Percentiles rank a stretch among this genome's conserved stretches.
phyloP scores from a whole-genome alignment of 1,140 invertebrate genomes.

The Drosophila hydei region DNA sequence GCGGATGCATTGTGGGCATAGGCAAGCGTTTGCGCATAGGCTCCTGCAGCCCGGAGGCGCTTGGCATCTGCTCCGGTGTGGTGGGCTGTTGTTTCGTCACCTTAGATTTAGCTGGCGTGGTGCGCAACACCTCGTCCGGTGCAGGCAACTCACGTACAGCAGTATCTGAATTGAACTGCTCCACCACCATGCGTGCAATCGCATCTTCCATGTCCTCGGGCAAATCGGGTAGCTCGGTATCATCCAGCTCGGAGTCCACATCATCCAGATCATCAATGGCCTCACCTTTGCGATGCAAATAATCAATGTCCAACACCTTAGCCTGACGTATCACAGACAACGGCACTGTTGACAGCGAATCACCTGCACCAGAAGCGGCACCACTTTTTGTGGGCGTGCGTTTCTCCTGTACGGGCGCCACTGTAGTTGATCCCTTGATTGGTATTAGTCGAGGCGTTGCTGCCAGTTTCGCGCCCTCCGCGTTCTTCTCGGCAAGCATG shows the following conservation, averaged over 20 bases:
- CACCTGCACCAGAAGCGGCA: conserved; percentile 24
- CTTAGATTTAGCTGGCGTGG: conserved; percentile 73
- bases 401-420: conserved; percentile 39
- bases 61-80: conserved; percentile 10
- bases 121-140: conserved; percentile 86
- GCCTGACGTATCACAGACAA: conserved; percentile 81
- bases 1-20: conserved; percentile 81
- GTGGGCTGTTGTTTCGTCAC: conserved; percentile 39
- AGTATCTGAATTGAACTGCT: conserved; percentile 85
- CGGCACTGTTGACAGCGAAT: conserved; percentile 80
- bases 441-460: conserved; percentile 79
- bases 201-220: conserved; percentile 85
- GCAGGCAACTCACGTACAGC: conserved; percentile 85
- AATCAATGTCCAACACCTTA: conserved; percentile 83
- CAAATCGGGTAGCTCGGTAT: conserved; percentile 74
- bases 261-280: conserved; percentile 65
- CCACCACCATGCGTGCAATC: conserved; percentile 87
- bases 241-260: conserved; percentile 73
- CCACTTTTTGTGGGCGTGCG: conserved; percentile 60
- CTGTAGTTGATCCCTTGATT: conserved; percentile 53
- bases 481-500: conserved; percentile 83
- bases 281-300: conserved; percentile 82
- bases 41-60: conserved; percentile 68
- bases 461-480: conserved; percentile 76
- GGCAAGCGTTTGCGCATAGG: conserved; percentile 83